Base-by-base conservation (phyloP, 2,113 vertebrate species). In the Anser cygnoides region DNA sequence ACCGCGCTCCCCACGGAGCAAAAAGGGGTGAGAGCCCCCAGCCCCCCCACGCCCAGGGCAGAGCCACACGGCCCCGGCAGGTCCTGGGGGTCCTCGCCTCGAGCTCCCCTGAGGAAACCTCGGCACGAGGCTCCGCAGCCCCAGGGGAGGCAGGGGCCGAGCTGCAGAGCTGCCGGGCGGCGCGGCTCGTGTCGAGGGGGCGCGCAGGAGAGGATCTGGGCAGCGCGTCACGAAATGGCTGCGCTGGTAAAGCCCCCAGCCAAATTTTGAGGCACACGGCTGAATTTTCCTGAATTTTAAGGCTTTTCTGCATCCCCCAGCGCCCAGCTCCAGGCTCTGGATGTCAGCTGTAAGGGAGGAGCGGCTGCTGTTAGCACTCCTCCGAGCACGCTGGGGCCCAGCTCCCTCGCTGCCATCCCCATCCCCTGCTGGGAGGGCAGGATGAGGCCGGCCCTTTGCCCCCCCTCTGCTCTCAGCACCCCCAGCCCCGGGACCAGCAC, bases 41-140 rank as follows among this genome's bases (percentile, higher is more conserved):
- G 41, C 50, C 5, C 0, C 0, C 5, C 0, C 0, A 9, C 17
- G 5, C 3, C 2, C 13, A 1, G 5, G 22, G 55, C 68, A 59
- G 4, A 43, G 33, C 12, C 43, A 10, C 39, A 10, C 39, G 39
- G 39, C 39, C 39, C 17, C 43, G 43, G 43, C 43, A 10, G 46
- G 46, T 39, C 39, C 10, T 49, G 5, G 46, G 46, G 46, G 20
- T 22, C 46, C 46, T 49, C 20, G 10, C 46, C 46, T 49, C 44
- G 18, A 46, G 44, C 18, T 46, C 44, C 44, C 17, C 8, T 9
- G 44, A 19, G 4, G 9, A 46, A 46, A 46, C 44, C 44, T 9
- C 8, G 44, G 17, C 7, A 7, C 17, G 44, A 46, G 44, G 44
- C 44, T 46, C 16, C 4, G 18, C 44, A 9, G 44, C 44, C 44